Evolutionary conservation across 2,113 vertebrate species (phyloP), one percentile per base, ranked within the genome.

Genomic region (Astatotilapia flaviijosephi): DNA sequence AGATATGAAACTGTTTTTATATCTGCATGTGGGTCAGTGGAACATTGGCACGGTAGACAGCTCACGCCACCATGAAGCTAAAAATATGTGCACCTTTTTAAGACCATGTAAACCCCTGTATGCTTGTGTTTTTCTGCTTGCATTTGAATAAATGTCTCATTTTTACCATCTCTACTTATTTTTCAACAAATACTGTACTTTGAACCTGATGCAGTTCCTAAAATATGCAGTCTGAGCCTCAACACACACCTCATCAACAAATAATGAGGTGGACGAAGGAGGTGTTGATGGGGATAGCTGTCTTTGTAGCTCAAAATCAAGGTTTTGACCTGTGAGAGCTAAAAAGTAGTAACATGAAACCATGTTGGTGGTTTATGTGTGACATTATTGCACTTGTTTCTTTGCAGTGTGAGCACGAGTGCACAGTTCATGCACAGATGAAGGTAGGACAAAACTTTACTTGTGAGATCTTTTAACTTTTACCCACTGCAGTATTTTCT

Each of bases 21-120:
- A n/a, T 80, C 62, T 23, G 60, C 58, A 92, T 84, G 84, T 88
- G 81, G 80, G 86, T 90, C 88, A 85, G 86, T 84, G 84, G 86
- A 88, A 21, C 75, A 45, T 55, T 86, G 85, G 82, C 83, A 58
- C 5, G 42, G 62, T 49, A 9, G 40, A 7, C 19, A 80, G 49
- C 82, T 21, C 86, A 84, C 14, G 2, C 14, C 17, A 45, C 33
- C 45, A 3, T 35, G n/a, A 15, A 75, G 68, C 37, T 56, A 31
- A 68, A 85, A 77, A 51, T 49, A 51, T 51, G 26, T 31, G 2
- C 26, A 51, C 45, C 73, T 51, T 77, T 3, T 77, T 33, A 33
- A 10, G 6, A 77, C 73, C 26, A 65, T 9, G 17, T 68, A 26
- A 13, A 68, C 31, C 45, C 21, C 23, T 31, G 73, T 4, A 37